Evolutionary conservation across 1,140 invertebrate species (phyloP), one percentile per base, ranked within the genome.

Genomic region (Penaeus indicus): DNA sequence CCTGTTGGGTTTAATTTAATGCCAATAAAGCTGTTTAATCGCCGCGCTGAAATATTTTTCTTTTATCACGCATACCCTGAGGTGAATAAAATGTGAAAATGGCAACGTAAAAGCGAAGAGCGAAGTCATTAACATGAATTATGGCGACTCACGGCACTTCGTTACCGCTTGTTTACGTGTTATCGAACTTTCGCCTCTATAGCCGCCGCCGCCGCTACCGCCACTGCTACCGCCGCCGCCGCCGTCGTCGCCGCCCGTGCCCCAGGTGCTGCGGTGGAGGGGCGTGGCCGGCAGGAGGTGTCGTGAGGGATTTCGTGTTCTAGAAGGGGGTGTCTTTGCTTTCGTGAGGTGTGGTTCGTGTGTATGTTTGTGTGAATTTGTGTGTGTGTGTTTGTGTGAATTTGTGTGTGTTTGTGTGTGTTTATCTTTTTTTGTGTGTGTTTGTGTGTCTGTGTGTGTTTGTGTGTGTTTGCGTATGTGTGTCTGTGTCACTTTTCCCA

Each of bases 41-140:
- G 61, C 79, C 79, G 60, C 61, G 79, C 60, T 81, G 42, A 81
- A 81, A 81, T 81, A 81, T 60, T 81, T 81, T 47, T 81, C 79
- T 81, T 81, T 81, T 81, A 81, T 81, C 79, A 81, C 79, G 60
- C 79, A 81, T 81, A 81, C 79, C 79, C 79, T 61, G 79, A 81
- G 79, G 79, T 81, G 42, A 81, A 81, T 81, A 81, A 81, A 81
- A 81, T 81, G 79, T 47, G 54, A 60, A 60, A 61, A 54, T 81
- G 79, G 42, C 18, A 47, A 81, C 79, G 60, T 81, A 81, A 81
- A 81, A 81, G 79, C 79, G 42, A 27, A 81, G 61, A 61, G 47
- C 11, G 21, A 19, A 60, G 79, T 60, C 79, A 25, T 81, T 81
- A 81, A 81, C 79, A 81, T 81, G 79, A 81, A 22, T 81, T 81